Evolutionary conservation across 2,113 vertebrate genomes (phyloP), one percentile per base, ranked within the genome.

Genomic region (Muscicapa adusta): DNA sequence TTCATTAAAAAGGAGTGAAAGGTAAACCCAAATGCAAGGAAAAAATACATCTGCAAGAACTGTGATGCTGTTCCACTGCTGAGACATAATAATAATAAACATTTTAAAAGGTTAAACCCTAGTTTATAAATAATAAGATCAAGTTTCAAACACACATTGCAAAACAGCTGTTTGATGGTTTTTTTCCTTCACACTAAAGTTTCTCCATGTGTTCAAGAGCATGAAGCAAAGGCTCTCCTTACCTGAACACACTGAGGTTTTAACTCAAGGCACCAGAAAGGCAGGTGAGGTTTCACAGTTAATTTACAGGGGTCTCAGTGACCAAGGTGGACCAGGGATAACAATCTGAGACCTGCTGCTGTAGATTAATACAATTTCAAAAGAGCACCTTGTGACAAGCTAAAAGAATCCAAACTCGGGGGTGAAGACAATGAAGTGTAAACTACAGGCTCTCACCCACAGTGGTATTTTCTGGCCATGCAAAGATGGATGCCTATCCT

Each of bases 101-200:
- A 82, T 74, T 82, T 82, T 4, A 51, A 89, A 94, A 94, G 74
- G 62, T 87, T 96, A 93, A 95, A 36, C 45, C 77, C 73, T 61
- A 10, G 78, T 96, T 95, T 94, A 95, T 91, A 95, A 87, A 94
- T 81, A 85, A 48, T 25, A 85, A 91, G 78, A 67, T 83, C 57
- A 51, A 45, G 31, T 94, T 94, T 87, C 92, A 87, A 82, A 91
- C 61, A 77, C 48, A 45, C 25, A 26, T 23, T 85, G 70, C 85
- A 77, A 48, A 89, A 93, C 85, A 89, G 88, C 75, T 95, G 89
- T 86, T 75, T 72, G 81, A 60, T 72, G 65, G 26, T 75, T 78
- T 91, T 81, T 71, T 71, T 2, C 51, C 61, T 67, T 71, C 31
- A 31, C 65, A 71, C 54, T 42, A 22, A 89, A 51, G 68, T 81